A percentile compares a stretch with the other conserved stretches of the same genome.
Conservation (phyloP, 64 coral and sea anemone genomes). For the Orbicella faveolata region DNA sequence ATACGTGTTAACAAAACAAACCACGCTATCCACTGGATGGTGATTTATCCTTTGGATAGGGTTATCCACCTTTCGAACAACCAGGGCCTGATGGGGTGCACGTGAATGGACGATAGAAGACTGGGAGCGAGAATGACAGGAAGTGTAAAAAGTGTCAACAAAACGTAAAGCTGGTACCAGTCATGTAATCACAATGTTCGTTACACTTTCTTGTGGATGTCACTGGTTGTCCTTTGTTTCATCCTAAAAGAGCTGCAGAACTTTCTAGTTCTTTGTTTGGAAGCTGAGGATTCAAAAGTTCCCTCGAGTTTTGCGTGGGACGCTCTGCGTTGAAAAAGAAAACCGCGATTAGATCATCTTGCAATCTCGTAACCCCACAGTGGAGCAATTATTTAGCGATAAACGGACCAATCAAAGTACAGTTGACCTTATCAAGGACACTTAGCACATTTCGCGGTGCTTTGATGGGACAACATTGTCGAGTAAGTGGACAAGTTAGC, state of each 20-base stretch:
- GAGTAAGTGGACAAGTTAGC: neutral
- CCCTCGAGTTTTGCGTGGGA: neutral
- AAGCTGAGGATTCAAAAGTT: neutral
- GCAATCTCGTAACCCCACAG: constrained; percentile 29
- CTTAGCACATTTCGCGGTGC: constrained; percentile 22
- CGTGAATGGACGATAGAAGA: too few relatives aligned
- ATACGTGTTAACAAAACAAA: too few relatives aligned
- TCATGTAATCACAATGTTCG: neutral
- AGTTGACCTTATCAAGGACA: constrained; percentile 32
- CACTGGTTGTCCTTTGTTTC: constrained; percentile 27
- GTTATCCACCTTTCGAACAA: too few relatives aligned
- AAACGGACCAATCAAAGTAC: constrained; percentile 37
- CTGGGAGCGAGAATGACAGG: constrained; percentile 3
- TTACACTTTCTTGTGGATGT: constrained; percentile 27
- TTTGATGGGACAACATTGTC: constrained; percentile 27
- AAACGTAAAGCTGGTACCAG: constrained; percentile 18
- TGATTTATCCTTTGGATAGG: too few relatives aligned
- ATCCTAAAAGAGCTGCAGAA: constrained; percentile 17
- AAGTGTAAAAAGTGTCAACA: constrained; percentile 13
- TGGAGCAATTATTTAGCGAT: constrained; percentile 19
- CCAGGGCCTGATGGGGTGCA: too few relatives aligned
- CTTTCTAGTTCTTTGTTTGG: neutral
- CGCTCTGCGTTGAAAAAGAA: neutral
- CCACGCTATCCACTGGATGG: too few relatives aligned
- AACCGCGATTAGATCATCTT: constrained; percentile 36